Conservation (phyloP, 1,140 invertebrate genomes). For the Caerostris darwini region DNA sequence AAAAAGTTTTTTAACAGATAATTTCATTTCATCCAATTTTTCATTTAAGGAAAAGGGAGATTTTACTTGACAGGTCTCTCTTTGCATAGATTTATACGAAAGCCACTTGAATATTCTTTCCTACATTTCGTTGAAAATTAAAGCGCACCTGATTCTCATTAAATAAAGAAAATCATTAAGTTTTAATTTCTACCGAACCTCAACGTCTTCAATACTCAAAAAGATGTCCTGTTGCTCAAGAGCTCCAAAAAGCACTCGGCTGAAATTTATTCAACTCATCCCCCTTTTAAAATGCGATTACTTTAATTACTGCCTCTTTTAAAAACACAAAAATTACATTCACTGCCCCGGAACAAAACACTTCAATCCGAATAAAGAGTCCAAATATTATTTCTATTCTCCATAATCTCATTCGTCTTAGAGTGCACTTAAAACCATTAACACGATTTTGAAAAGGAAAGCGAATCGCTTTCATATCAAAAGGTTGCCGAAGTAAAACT, state of each 20-base stretch:
- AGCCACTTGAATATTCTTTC: not conserved
- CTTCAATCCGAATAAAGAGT: conserved; percentile 13
- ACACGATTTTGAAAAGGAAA: conserved; percentile 1
- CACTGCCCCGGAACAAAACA: conserved; percentile 15
- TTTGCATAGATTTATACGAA: too few species aligned
- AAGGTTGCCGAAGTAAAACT: conserved; percentile 5
- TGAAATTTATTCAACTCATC: not conserved
- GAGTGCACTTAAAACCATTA: conserved; percentile 42
- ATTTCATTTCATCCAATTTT: too few species aligned
- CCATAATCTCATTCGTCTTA: conserved; percentile 8
- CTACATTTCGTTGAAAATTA: not conserved
- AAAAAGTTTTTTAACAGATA: too few species aligned
- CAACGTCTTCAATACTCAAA: not conserved
- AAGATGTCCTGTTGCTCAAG: not conserved
- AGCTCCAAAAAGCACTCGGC: not conserved
- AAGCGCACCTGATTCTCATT: not conserved
- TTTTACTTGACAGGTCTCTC: too few species aligned
- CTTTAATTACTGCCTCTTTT: conserved; percentile 42
- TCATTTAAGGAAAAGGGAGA: too few species aligned
- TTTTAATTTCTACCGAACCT: conserved; percentile 13
- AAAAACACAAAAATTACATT: conserved; percentile 13
- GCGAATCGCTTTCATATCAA: conserved; percentile 37
- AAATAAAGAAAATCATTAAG: conserved; percentile 15
- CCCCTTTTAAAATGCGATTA: not conserved
- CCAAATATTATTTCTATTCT: conserved; percentile 32